Percentiles rank a stretch among this genome's conserved stretches.
These are phyloP conservation scores for Drosophila anomalata DNA, from an alignment of 2,888 invertebrate species.

Conservation along the genomic window DNA sequence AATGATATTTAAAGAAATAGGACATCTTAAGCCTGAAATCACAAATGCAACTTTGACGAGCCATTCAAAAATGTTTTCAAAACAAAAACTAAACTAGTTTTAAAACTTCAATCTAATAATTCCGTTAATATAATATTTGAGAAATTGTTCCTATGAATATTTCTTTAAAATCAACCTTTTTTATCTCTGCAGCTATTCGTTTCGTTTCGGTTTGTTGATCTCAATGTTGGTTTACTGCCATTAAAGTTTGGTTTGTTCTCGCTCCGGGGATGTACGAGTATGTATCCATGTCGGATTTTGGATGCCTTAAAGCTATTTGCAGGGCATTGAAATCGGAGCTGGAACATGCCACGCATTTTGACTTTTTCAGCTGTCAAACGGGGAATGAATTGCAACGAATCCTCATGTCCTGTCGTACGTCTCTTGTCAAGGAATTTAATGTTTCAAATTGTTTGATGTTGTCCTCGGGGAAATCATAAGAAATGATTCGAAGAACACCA, in stretches of 20 bases:
- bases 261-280: neutral
- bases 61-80: neutral
- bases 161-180: neutral
- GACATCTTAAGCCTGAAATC: neutral
- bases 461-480: neutral
- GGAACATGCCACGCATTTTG: slow-evolving; percentile 63
- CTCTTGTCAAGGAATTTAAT: slow-evolving; percentile 30
- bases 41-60: neutral
- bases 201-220: slow-evolving; percentile 74
- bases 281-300: slow-evolving; percentile 60
- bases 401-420: neutral
- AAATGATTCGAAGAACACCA: slow-evolving; percentile 2
- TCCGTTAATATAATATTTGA: neutral
- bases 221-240: slow-evolving; percentile 48
- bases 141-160: no score
- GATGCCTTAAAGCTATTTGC: slow-evolving; percentile 74
- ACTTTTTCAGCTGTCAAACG: slow-evolving; percentile 63
- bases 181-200: slow-evolving; percentile 16
- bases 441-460: slow-evolving; percentile 14
- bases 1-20: no score
- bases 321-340: slow-evolving; percentile 66
- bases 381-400: slow-evolving; percentile 11
- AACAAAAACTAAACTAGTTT: neutral
- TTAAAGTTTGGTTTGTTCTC: slow-evolving; percentile 66
- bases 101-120: no score